Evolutionary conservation across 2,888 invertebrate species (phyloP).

Genomic region (Polydrusus tereticollis): DNA sequence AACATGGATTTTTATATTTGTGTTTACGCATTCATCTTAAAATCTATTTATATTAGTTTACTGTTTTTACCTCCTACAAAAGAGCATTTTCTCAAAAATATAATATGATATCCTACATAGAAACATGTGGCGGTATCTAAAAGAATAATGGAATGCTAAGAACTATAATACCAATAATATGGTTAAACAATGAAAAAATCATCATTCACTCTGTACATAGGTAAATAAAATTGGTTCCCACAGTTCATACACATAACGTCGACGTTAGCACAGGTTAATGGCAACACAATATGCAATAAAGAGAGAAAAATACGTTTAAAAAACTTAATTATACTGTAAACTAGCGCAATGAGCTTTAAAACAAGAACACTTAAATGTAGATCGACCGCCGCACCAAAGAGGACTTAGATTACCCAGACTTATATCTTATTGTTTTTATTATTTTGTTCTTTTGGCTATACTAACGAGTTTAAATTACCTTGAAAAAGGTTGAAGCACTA

Average conservation of each 20-base stretch:
- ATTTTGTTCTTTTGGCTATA: slow-evolving; percentile 35
- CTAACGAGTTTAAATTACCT: slow-evolving; percentile 47
- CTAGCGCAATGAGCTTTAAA: slow-evolving; percentile 28
- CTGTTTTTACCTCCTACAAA: too few species aligned
- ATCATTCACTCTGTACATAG: not conserved
- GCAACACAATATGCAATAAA: slow-evolving; percentile 11
- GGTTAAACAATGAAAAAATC: not conserved
- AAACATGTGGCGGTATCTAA: too few species aligned
- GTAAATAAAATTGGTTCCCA: not conserved
- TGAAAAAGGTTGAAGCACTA: slow-evolving; percentile 46
- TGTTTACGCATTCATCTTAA: too few species aligned
- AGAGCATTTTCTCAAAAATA: too few species aligned
- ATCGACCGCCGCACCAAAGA: slow-evolving; percentile 18
- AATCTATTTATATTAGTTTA: too few species aligned
- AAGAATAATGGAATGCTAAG: too few species aligned
- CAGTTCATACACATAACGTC: slow-evolving; percentile 5
- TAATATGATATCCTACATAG: too few species aligned
- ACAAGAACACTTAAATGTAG: slow-evolving; percentile 33
- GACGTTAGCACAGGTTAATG: slow-evolving; percentile 23
- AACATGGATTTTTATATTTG: too few species aligned
- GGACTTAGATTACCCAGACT: slow-evolving; percentile 29
- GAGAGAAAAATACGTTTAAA: slow-evolving; percentile 12
- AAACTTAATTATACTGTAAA: slow-evolving; percentile 29
- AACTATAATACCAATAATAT: too few species aligned
- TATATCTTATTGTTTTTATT: slow-evolving; percentile 41